Base-by-base conservation (phyloP, 2,888 invertebrate species). In the Saturnia pavonia region DNA sequence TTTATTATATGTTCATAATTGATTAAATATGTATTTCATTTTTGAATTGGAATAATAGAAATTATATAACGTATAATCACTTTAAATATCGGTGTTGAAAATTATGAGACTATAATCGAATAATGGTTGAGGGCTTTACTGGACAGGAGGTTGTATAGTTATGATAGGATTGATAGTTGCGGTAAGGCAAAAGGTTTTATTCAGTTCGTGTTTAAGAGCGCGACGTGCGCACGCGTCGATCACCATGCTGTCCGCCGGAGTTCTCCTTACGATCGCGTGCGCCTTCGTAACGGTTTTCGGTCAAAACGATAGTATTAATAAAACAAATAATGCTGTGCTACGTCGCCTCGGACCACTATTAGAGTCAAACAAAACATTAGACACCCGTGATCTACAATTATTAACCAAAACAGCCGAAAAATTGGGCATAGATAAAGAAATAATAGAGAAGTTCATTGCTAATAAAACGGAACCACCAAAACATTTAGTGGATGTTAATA, bases 171-270 rank as follows among this genome's bases (percentile, higher is more conserved):
- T 54, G 1, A n/a, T 54, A 57, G 69, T 68, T 69, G 67, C 69
- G 48, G 57, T 54, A 81, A 83, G 82, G 78, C 79, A 63, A 54
- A 81, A 83, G 82, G 78, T 27, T 60, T 60, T 27, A 60, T 76
- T 84, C 89, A 92, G 92, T 92, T 80, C 80, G 79, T 79, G 77
- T 75, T 74, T 75, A 75, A 78, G 77, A 83, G 77, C 89, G 85
- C 83, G 90, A 91, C 89, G 88, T 71, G 90, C 93, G 92, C 92
- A 88, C 89, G 86, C 81, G 77, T 83, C 75, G 78, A 68, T 72
- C 81, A 83, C 77, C 67, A 91, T 91, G 91, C 74, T 88, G 78
- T 77, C 82, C 74, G 77, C 85, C 77, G 82, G 81, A 73, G 78
- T 80, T 72, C 67, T 90, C 69, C 75, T 92, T 42, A 80, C 89